Conservation (phyloP, 2,797 vertebrate genomes). For the Oreortyx pictus region DNA sequence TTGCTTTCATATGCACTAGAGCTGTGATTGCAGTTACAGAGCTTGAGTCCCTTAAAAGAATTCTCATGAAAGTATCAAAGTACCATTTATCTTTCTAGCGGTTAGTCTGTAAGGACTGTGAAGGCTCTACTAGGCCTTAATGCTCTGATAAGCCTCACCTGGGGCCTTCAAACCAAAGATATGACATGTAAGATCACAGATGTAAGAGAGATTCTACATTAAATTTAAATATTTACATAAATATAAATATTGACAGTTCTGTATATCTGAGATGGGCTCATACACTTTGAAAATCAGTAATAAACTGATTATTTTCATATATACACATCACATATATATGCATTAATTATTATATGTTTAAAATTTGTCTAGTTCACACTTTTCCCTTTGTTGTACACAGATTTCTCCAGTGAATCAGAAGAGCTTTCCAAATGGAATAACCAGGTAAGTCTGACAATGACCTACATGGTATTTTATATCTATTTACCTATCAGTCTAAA, state of each 20-base stretch:
- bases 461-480: background rate
- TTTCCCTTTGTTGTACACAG: background rate
- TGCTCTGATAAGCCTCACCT: background rate
- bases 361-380: background rate
- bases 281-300: background rate
- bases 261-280: background rate
- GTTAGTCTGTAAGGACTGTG: background rate
- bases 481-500: background rate
- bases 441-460: background rate
- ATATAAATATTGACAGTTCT: background rate
- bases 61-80: background rate
- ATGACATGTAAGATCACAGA: background rate
- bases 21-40: background rate
- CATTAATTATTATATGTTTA: background rate
- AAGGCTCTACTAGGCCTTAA: background rate
- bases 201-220: background rate
- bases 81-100: background rate
- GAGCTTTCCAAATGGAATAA: background rate
- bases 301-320: background rate
- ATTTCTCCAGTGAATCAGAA: background rate
- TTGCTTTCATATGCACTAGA: background rate
- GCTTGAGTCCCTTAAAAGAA: background rate
- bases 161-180: background rate
- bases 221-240: background rate
- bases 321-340: background rate